Base-by-base conservation (phyloP, 1,140 invertebrate genomes). In the Lucilia sericata region DNA sequence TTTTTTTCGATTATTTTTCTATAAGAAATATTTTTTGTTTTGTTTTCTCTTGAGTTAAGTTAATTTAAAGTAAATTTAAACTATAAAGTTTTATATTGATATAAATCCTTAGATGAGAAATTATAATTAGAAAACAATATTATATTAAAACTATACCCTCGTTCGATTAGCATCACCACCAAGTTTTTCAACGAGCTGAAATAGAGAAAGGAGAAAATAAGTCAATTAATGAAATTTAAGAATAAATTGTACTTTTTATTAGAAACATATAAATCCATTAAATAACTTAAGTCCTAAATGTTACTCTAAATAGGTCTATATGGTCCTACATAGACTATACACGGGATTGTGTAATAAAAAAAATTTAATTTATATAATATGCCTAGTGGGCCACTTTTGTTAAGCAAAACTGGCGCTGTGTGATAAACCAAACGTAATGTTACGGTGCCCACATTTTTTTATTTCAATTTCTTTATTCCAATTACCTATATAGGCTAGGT, bases 181-280 rank as follows among this genome's bases (percentile, higher is more conserved):
- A 82, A 90, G 89, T 85, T 87, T 90, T 88, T 89, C 88, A 51
- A 90, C 89, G 84, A 90, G 88, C 89, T 90, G 84, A 19, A 88
- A 86, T 30, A 30, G 25, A 30, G 25, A 42, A 60, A 84, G 82
- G 83, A 34, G 65, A 51, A 84, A 75, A 86, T 21, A 83, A 55
- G 25, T 30, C 3, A 30, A 25, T 10, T 30, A 70, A 65, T 82
- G 21, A 25, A 21, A 10, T 82, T 55, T 70, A 10, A 55, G 5
- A 42, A 34, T 34, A 14, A 55, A 81, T 74, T 42, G 42, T 36
- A 51, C 17, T 25, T 74, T 80, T 51, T 10, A 7, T 19, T n/a
- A 80, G 65, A 34, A 76, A 34, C 55, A 49, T 30, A 30, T 2
- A 30, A 30, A 30, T n/a, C n/a, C n/a, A n/a, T n/a, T n/a, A n/a